Evolutionary conservation across 2,113 vertebrate species (phyloP).

Genomic region (Grus americana): DNA sequence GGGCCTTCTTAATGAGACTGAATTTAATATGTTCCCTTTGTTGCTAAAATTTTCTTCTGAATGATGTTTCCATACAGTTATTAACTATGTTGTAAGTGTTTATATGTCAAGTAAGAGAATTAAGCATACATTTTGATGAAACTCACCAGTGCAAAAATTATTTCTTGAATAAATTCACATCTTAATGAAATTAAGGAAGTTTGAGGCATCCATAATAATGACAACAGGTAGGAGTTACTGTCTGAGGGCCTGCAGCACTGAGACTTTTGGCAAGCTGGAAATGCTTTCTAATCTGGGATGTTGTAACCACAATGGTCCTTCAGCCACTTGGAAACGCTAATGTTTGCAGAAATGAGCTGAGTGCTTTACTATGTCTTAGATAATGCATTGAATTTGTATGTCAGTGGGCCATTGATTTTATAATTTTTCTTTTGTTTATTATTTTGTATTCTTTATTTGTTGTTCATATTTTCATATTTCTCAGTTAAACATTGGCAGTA

Average conservation of each 20-base stretch:
- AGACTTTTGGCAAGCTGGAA: not conserved
- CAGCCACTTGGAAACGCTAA: not conserved
- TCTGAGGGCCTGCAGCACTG: not conserved
- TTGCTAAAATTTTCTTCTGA: not conserved
- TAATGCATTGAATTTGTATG: not conserved
- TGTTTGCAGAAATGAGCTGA: not conserved
- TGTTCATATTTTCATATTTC: not conserved
- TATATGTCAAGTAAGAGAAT: not conserved
- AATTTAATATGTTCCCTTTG: not conserved
- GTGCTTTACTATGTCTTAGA: not conserved
- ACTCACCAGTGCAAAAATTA: not conserved
- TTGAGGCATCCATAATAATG: not conserved
- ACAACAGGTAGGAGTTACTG: not conserved
- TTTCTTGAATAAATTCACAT: not conserved
- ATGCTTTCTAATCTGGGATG: not conserved
- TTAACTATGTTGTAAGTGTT: not conserved
- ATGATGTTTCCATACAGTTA: not conserved
- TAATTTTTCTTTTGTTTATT: not conserved
- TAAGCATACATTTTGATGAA: not conserved
- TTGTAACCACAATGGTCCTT: not conserved
- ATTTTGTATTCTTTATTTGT: not conserved
- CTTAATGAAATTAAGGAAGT: not conserved
- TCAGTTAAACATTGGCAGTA: not conserved
- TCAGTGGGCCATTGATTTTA: not conserved
- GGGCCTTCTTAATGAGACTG: not conserved